Evolutionary conservation across 2,113 vertebrate species (phyloP).

Genomic region (Spea bombifrons): DNA sequence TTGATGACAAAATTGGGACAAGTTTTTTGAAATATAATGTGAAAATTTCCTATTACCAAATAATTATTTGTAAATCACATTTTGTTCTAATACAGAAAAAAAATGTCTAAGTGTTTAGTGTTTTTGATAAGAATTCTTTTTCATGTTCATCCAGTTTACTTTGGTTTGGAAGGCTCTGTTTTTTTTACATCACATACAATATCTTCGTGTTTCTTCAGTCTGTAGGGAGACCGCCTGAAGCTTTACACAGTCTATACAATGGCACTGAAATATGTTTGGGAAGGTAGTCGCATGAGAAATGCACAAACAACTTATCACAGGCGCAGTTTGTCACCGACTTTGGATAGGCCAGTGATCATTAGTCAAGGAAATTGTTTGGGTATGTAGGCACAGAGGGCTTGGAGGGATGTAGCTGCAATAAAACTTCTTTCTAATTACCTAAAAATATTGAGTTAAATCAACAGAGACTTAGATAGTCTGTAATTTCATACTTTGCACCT

Average conservation of each 20-base stretch:
- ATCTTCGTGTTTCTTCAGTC: background rate
- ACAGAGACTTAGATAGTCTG: slow-evolving; percentile 19
- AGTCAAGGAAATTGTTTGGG: slow-evolving; percentile 29
- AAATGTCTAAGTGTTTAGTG: too few relatives aligned
- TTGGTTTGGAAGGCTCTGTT: background rate
- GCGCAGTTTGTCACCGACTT: slow-evolving; percentile 1
- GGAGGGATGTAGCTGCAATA: slow-evolving; percentile 29
- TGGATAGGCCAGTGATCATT: background rate
- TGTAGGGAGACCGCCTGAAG: background rate
- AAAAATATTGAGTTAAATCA: slow-evolving; percentile 35
- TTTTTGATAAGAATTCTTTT: background rate
- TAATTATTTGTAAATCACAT: too few relatives aligned
- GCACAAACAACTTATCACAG: background rate
- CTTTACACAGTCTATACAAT: background rate
- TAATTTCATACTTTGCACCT: slow-evolving; percentile 2
- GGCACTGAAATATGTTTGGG: background rate
- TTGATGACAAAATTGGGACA: too few relatives aligned
- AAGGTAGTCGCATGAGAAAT: slow-evolving; percentile 5
- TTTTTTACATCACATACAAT: background rate
- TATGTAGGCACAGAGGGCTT: slow-evolving; percentile 24
- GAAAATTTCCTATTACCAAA: too few relatives aligned
- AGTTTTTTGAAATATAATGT: too few relatives aligned
- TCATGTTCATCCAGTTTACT: background rate
- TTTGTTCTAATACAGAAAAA: too few relatives aligned
- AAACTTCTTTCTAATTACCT: slow-evolving; percentile 33